phyloP scores from a whole-genome alignment of 2,113 vertebrate species.

The Lepus timidus region DNA sequence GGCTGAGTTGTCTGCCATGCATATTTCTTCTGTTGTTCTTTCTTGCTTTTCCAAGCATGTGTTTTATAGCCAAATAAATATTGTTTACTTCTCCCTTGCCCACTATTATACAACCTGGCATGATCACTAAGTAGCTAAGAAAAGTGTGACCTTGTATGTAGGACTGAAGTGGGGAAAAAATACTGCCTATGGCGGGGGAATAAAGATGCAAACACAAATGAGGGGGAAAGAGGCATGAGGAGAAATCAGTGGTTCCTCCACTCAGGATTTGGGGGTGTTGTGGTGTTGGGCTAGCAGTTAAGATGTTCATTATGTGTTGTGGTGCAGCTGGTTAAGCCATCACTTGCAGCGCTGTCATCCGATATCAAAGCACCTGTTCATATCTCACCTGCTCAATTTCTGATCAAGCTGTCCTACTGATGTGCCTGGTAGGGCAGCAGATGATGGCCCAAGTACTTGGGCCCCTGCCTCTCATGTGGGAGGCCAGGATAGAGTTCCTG shows the following conservation, averaged over 20 bases:
- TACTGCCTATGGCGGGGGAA: background rate
- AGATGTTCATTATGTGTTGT: too few relatives aligned
- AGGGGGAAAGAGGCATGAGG: background rate
- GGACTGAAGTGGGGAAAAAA: background rate
- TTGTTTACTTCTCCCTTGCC: background rate
- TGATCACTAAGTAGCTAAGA: background rate
- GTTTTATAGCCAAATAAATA: constrained; percentile 8
- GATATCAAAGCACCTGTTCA: too few relatives aligned
- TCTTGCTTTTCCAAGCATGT: background rate
- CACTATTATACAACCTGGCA: background rate
- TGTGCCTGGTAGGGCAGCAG: too few relatives aligned
- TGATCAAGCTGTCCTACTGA: too few relatives aligned
- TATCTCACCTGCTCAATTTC: too few relatives aligned
- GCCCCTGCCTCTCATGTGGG: too few relatives aligned
- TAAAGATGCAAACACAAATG: background rate
- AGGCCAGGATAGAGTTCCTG: too few relatives aligned
- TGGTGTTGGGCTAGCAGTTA: too few relatives aligned
- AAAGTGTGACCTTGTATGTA: background rate
- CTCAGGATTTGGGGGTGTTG: background rate
- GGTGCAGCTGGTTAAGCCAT: too few relatives aligned
- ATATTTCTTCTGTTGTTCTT: background rate
- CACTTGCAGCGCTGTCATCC: too few relatives aligned
- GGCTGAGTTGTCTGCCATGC: background rate
- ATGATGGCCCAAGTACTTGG: too few relatives aligned
- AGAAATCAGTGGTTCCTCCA: background rate